Base-by-base conservation (phyloP, 2,797 vertebrate genomes). In the Cottoperca gobio region DNA sequence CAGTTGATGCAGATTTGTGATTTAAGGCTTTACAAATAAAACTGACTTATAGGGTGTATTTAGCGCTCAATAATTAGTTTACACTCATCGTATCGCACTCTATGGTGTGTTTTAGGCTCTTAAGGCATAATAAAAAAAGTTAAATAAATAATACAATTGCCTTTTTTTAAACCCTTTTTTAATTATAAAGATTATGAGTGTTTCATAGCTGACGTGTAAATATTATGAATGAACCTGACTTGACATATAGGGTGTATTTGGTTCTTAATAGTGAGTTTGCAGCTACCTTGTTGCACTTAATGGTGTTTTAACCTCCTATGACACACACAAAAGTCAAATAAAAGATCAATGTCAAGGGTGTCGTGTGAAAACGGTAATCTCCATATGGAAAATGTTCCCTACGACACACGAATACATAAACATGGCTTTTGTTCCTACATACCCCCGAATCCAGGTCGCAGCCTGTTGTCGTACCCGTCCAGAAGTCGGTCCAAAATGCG, bases 391-490 rank as follows among this genome's bases (percentile, higher is more conserved):
- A 65, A 50, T 19, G 33, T 33, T 59, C 4, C 9, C 24, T 33
- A 5, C 24, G 67, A 52, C 24, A 39, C 35, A 35, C 21, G 14
- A 9, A 21, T 28, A 21, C 35, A 58, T 14, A 16, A 6, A 48
- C 72, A 52, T 19, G 0, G 3, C 10, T 3, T 65, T 42, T 52
- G 33, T 53, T 73, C 2, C 21, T 55, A 90, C 95, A 73, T 97
- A 99, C 98, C 97, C 90, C 97, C 98, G 80, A 99, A 99, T 94
- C 98, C 98, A 87, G 98, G 98, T 93, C 98, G 96, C 81, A 99
- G 97, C 88, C 98, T 95, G 95, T 97, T 99, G 95, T 99, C 98
- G 93, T 99, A 99, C 72, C 97, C 98, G 92, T 99, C 97, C 92
- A 99, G 94, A 86, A 99, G 97, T 91, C 96, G 94, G 94, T 99